Base-by-base conservation (phyloP, 2,113 vertebrate genomes). In the Eurypyga helias region DNA sequence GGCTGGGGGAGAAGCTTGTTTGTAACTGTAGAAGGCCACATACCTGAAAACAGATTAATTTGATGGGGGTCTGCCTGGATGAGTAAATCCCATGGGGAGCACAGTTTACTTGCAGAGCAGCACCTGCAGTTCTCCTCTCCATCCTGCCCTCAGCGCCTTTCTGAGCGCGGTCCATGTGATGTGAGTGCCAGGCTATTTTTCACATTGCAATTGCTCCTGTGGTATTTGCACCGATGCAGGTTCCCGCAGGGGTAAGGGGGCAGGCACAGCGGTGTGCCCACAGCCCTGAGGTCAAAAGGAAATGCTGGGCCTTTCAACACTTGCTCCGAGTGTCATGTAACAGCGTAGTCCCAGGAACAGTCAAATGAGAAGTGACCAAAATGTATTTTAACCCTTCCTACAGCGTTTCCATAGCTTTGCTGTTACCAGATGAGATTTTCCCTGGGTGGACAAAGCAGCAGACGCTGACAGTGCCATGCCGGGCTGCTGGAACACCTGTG, bases 1-100 rank as follows among this genome's bases (percentile, higher is more conserved):
- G 6, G 21, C 16, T 7, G 0, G 7, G 8, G 7, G 1, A 1
- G 1, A 89, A 72, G 6, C 12, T 58, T 43, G 1, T 85, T 70
- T 60, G 5, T 3, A 79, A 65, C 21, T 25, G 19, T 28, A 71
- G 54, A 11, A 75, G 18, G 12, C 36, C 36, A 38, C 4, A 4
- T 31, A 75, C 23, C 26, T 70, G 48, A 38, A 62, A 66, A 28
- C 8, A 36, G 7, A 33, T 58, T 49, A 23, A 14, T 73, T 46
- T 71, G 51, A n/a, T 67, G 31, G 10, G 41, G 4, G 60, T 46
- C 9, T 46, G 29, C 6, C 18, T 65, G 28, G 20, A 17, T 33
- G 24, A 38, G 17, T 55, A 73, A 46, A 6, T 3, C 4, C 10
- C 17, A 17, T 17, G 4, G 13, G 11, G 7, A 36, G 4, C 21